A percentile compares a stretch with the other conserved stretches of the same genome.
Evolutionary conservation across 2,113 vertebrate genomes (phyloP).

Genomic region (Aepyceros melampus): DNA sequence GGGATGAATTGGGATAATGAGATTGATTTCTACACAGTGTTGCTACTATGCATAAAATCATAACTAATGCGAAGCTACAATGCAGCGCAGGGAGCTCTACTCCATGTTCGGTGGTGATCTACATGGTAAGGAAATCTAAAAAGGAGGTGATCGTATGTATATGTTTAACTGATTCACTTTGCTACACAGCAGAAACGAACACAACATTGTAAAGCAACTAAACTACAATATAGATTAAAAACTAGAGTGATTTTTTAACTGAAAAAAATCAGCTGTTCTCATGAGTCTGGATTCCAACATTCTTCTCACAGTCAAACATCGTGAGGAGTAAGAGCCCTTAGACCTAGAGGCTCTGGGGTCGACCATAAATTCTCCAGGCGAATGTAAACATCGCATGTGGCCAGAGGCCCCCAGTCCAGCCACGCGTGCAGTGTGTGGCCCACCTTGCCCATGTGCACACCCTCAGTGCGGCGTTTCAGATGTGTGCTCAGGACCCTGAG

Average conservation of each 20-base stretch:
- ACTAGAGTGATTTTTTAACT: not conserved
- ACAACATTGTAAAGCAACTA: not conserved
- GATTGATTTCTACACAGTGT: not conserved
- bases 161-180: not conserved
- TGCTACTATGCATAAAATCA: not conserved
- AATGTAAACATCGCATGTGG: not conserved
- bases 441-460: not conserved
- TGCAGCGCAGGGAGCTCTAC: fast-evolving
- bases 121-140: fast-evolving
- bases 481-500: no score
- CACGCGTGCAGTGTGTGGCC: not conserved
- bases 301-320: not conserved
- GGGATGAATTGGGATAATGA: not conserved
- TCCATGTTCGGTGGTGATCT: fast-evolving
- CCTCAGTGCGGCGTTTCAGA: not conserved
- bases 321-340: not conserved
- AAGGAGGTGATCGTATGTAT: fast-evolving
- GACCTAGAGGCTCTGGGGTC: not conserved
- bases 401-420: not conserved
- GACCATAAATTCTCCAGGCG: not conserved
- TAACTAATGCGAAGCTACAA: not conserved
- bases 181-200: not conserved
- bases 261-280: not conserved
- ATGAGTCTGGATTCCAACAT: not conserved
- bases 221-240: not conserved